phyloP scores from a whole-genome alignment of 2,113 vertebrate species.

The Otus sunia region DNA sequence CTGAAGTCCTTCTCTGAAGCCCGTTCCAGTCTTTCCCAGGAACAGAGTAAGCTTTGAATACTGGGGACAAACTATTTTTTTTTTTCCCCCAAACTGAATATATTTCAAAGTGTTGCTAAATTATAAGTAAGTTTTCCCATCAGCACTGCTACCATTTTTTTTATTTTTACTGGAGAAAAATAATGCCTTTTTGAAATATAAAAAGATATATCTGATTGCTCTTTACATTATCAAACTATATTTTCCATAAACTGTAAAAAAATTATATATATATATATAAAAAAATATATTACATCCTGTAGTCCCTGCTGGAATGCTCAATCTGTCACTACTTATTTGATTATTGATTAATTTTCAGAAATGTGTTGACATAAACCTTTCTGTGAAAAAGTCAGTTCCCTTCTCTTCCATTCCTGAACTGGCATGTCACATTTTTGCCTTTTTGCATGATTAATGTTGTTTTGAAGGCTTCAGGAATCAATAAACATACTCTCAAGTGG shows the following conservation, averaged over 20 bases:
- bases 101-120: neutral
- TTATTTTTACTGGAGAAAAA: neutral
- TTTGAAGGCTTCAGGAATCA: conserved; percentile 50
- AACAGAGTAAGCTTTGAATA: neutral
- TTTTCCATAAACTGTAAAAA: neutral
- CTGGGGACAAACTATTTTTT: fast-evolving
- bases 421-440: neutral
- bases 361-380: conserved; percentile 16
- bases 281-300: neutral
- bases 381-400: conserved; percentile 1
- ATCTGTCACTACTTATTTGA: conserved; percentile 46
- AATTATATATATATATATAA: no score
- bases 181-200: neutral
- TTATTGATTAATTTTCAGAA: conserved; percentile 62
- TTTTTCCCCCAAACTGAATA: neutral
- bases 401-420: neutral
- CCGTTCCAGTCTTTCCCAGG: neutral
- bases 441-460: conserved; percentile 57
- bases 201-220: neutral
- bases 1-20: neutral
- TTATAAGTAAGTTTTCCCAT: neutral
- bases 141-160: neutral
- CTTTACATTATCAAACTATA: neutral
- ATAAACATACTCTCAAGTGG: conserved; percentile 9
- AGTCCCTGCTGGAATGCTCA: neutral